Percentiles rank a stretch among this genome's conserved stretches.
Conservation (phyloP, 64 coral and sea anemone genomes). For the Stichodactyla helianthus region DNA sequence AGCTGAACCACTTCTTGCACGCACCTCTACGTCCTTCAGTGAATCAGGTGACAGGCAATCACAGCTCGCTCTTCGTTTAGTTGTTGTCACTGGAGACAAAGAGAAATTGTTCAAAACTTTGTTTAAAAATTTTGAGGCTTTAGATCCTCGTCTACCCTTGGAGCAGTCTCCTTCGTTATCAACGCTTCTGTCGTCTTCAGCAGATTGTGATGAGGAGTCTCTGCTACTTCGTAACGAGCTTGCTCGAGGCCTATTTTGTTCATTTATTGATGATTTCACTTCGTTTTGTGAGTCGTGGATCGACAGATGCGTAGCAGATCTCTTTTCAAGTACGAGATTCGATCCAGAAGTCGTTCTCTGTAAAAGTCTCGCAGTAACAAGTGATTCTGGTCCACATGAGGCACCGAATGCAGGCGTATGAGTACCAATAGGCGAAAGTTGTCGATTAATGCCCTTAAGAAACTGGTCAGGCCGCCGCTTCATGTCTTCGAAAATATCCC, state of each 20-base stretch:
- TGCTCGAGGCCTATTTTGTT: background rate
- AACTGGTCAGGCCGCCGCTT: conserved; percentile 29
- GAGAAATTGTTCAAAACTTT: conserved; percentile 15
- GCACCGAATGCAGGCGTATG: background rate
- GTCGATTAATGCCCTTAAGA: conserved; percentile 34
- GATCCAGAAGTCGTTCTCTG: conserved; percentile 7
- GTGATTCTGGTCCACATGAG: conserved; percentile 19
- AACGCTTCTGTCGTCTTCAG: background rate
- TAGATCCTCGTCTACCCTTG: conserved; percentile 14
- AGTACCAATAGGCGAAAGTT: conserved; percentile 6
- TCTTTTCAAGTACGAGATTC: background rate
- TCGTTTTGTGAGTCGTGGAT: background rate
- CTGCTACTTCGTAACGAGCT: background rate
- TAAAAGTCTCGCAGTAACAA: background rate
- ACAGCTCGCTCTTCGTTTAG: conserved; percentile 1
- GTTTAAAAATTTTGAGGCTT: conserved; percentile 10
- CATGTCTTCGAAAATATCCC: conserved; percentile 31
- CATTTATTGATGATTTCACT: too few species aligned
- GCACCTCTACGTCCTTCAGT: background rate
- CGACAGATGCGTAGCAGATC: background rate
- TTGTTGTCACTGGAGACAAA: background rate
- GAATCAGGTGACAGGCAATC: background rate
- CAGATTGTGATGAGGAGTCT: background rate
- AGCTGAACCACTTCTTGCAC: background rate
- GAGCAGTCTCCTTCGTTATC: background rate